Evolutionary conservation across 2,888 invertebrate species (phyloP).

Genomic region (Folsomia candida): DNA sequence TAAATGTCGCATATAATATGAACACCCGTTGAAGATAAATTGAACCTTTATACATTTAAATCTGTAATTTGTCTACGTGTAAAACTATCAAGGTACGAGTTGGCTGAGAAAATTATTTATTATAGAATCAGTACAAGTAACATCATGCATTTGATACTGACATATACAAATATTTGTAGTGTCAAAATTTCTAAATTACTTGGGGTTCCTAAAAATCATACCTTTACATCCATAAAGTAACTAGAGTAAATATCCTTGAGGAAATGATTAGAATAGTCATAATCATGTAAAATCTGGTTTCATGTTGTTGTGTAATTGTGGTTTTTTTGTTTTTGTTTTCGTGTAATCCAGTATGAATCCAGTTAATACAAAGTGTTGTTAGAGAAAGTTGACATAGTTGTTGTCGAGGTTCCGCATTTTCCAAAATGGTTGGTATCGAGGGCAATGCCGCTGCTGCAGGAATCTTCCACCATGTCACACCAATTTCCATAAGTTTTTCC

Average conservation of each 20-base stretch:
- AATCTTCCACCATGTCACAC: constrained; percentile 75
- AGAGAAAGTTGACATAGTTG: neutral
- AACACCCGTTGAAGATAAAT: no score
- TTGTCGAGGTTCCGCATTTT: constrained; percentile 56
- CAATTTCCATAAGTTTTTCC: constrained; percentile 72
- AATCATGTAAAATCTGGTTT: neutral
- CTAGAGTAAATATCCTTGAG: constrained; percentile 5
- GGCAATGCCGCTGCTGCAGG: constrained; percentile 70
- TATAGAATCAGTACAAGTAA: no score
- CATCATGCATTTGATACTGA: no score
- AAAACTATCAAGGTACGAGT: no score
- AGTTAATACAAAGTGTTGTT: neutral
- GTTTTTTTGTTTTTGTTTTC: neutral
- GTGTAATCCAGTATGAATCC: neutral
- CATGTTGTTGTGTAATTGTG: neutral
- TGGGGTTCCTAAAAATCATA: no score
- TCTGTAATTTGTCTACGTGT: no score
- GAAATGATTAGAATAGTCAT: constrained; percentile 3
- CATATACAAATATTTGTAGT: no score
- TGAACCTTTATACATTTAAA: no score
- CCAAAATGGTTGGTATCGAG: constrained; percentile 69
- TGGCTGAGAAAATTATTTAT: no score
- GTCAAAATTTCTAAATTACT: no score
- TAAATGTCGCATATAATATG: no score
- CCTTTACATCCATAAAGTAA: no score